Evolutionary conservation across 2,113 vertebrate genomes (phyloP).

Genomic region (Leucosticte australis): DNA sequence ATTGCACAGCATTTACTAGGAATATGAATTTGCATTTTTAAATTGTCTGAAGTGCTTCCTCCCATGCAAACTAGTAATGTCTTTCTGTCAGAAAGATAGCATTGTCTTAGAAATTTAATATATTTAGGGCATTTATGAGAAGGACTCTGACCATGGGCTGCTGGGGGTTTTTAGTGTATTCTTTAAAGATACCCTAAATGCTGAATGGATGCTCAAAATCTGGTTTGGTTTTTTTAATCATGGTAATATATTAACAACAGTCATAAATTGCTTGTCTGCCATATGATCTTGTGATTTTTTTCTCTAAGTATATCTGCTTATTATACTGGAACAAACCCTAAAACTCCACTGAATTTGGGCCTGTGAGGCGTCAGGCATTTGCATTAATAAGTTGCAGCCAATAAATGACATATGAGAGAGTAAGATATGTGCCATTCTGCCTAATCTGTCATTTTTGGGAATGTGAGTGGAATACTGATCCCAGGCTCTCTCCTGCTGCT

Average conservation of each 20-base stretch:
- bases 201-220: neutral
- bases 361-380: neutral
- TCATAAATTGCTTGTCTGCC: neutral
- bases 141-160: neutral
- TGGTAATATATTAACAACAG: neutral
- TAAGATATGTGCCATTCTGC: neutral
- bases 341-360: neutral
- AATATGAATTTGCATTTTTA: neutral
- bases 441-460: neutral
- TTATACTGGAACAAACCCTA: neutral
- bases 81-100: neutral
- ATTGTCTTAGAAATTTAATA: neutral
- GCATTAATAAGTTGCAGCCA: neutral
- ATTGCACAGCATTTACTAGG: neutral
- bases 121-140: neutral
- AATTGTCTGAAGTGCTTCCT: neutral
- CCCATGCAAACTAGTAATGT: neutral
- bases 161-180: neutral
- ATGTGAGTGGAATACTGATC: neutral
- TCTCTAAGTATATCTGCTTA: neutral
- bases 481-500: neutral
- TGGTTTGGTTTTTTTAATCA: neutral
- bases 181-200: neutral
- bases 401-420: neutral
- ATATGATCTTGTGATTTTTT: neutral